Evolutionary conservation across 2,113 vertebrate genomes (phyloP).

Genomic region (Paracanthobrama guichenoti): DNA sequence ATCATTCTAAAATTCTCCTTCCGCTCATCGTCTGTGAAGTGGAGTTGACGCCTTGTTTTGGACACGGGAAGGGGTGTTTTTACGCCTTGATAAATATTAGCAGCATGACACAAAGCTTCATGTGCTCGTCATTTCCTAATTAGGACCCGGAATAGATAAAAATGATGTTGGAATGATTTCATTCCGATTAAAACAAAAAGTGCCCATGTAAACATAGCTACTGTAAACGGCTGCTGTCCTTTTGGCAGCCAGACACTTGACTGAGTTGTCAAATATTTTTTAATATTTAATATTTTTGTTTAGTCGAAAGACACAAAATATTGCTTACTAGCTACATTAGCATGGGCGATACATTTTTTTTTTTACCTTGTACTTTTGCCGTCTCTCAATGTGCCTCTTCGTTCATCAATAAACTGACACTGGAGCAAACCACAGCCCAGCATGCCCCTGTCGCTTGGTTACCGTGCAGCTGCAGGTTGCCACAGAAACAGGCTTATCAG

Average conservation of each 20-base stretch:
- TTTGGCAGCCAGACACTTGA: slow-evolving; percentile 23
- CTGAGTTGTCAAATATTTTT: slow-evolving; percentile 17
- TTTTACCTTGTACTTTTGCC: slow-evolving; percentile 36
- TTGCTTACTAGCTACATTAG: slow-evolving; percentile 34
- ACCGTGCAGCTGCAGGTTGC: slow-evolving; percentile 80
- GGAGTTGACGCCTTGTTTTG: no score
- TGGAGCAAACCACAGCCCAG: slow-evolving; percentile 66
- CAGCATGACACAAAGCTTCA: no score
- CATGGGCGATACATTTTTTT: not conserved
- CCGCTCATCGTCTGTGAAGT: no score
- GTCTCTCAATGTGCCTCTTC: slow-evolving; percentile 49
- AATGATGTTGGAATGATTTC: no score
- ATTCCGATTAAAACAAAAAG: no score
- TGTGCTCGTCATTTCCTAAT: no score
- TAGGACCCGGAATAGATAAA: no score
- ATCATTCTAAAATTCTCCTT: no score
- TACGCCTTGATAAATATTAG: no score
- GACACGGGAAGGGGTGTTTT: no score
- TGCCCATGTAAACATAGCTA: no score
- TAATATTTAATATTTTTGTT: not conserved
- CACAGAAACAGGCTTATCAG: slow-evolving; percentile 80
- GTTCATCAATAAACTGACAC: slow-evolving; percentile 74
- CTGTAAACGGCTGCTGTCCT: slow-evolving; percentile 31
- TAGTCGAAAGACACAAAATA: not conserved
- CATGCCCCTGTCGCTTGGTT: slow-evolving; percentile 80